Evolutionary conservation across 2,797 vertebrate genomes (phyloP).

Genomic region (Hyperoplus immaculatus): DNA sequence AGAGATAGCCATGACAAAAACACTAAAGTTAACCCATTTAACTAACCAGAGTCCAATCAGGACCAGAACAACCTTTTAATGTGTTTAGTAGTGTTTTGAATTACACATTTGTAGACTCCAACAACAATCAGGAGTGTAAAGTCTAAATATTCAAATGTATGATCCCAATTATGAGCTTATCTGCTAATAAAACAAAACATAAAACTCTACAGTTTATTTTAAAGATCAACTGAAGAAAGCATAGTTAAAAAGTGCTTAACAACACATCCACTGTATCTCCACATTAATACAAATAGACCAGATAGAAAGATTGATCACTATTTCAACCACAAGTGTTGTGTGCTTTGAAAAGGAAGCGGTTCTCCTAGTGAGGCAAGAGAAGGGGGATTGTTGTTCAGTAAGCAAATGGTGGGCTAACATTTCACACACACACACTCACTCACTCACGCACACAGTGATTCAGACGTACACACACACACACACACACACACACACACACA

Average conservation of each 20-base stretch:
- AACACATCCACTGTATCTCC: neutral
- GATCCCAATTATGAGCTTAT: constrained; percentile 10
- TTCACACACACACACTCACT: no score
- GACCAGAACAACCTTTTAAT: neutral
- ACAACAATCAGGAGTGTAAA: constrained; percentile 5
- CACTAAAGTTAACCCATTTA: neutral
- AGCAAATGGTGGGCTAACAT: no score
- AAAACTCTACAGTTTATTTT: constrained; percentile 7
- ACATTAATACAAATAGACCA: neutral
- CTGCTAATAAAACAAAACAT: neutral
- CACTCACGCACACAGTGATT: no score
- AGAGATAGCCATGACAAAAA: neutral
- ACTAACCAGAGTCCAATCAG: neutral
- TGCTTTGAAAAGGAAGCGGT: constrained; percentile 15
- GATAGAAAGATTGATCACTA: neutral
- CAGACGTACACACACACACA: no score
- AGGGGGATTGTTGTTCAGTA: neutral
- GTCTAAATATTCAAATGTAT: constrained; percentile 27
- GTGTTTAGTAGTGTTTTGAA: neutral
- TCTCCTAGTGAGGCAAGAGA: constrained; percentile 36
- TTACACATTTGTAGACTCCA: no score
- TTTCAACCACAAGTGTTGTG: constrained; percentile 10
- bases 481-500: constrained; percentile 44
- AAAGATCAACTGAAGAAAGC: constrained; percentile 15
- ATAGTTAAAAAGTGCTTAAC: neutral